Evolutionary conservation across 2,797 vertebrate species (phyloP), one percentile per base, ranked within the genome.

Genomic region (Triplophysa yarkandensis): DNA sequence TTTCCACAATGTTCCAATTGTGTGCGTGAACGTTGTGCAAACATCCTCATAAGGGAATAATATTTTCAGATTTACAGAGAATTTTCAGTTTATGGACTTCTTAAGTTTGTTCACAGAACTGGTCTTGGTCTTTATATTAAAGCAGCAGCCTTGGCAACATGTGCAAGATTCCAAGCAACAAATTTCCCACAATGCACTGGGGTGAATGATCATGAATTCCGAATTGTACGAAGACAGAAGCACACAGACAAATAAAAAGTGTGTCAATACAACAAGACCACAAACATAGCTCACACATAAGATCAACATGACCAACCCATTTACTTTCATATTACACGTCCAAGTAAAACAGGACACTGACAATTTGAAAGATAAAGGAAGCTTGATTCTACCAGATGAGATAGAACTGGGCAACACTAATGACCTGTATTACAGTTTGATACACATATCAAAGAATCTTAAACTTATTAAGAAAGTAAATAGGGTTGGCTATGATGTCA

Each of bases 91-190:
- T 87, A 84, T 1, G 67, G 82, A 86, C 86, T 85, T 84, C 77
- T 66, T 83, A 77, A 83, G 80, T 88, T 76, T 85, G 80, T 78
- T 85, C 82, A 77, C 83, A 83, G 87, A 84, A 83, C 46, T 57
- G 74, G 68, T 86, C 72, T 87, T 88, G 89, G 85, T 78, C 83
- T 82, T 89, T 84, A 85, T 80, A 86, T 89, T 84, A 85, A 80
- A 86, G 86, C 89, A 90, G 89, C 87, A 87, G 89, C 89, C 88
- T 91, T 90, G 89, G 87, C 89, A 89, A 90, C 88, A 89, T 87
- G 85, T 55, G 63, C 66, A 89, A 88, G 88, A 88, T 88, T 90
- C 88, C 89, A 91, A 91, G 90, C 90, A 90, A 90, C 91, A 88
- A 81, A 71, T 83, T 90, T 55, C 62, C 83, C 85, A 90, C 84